Evolutionary conservation across 2,797 vertebrate species (phyloP).

Genomic region (Neostethus bicornis): DNA sequence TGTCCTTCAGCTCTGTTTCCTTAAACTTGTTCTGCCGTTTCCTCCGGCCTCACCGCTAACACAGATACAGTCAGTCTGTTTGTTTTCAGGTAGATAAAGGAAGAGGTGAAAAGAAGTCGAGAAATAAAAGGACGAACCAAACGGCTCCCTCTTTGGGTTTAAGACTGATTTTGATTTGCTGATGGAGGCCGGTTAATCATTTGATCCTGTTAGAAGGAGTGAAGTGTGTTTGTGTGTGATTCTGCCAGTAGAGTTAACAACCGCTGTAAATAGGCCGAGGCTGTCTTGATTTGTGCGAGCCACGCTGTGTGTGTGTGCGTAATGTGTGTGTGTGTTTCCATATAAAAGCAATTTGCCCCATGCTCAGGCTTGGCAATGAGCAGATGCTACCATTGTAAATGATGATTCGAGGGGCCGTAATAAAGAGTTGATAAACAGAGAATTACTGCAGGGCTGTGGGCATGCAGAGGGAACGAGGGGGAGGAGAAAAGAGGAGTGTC

Average conservation of each 20-base stretch:
- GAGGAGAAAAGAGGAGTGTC: constrained; percentile 27
- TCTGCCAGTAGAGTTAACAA: constrained; percentile 76
- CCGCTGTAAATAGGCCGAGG: constrained; percentile 74
- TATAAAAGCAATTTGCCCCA: constrained; percentile 89
- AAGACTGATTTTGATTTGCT: constrained; percentile 75
- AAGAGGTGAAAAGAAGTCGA: background rate
- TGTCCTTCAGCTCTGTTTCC: no score
- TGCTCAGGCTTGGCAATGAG: constrained; percentile 84
- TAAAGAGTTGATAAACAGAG: constrained; percentile 89
- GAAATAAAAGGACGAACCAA: constrained; percentile 57
- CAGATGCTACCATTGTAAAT: constrained; percentile 89
- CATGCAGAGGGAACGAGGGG: constrained; percentile 46
- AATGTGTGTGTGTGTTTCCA: constrained; percentile 66
- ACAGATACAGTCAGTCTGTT: constrained; percentile 77
- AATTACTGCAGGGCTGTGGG: constrained; percentile 81
- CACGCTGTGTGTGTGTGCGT: constrained; percentile 32
- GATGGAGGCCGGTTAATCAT: constrained; percentile 81
- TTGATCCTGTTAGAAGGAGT: constrained; percentile 80
- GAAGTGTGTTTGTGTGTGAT: constrained; percentile 69
- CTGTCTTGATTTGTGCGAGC: constrained; percentile 77
- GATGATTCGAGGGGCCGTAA: constrained; percentile 84
- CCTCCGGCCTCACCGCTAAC: no score
- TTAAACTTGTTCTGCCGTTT: no score
- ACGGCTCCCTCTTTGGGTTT: constrained; percentile 73
- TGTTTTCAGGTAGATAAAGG: constrained; percentile 65